Conservation (phyloP, 92 coral and sea anemone genomes). For the Galaxea fascicularis region DNA sequence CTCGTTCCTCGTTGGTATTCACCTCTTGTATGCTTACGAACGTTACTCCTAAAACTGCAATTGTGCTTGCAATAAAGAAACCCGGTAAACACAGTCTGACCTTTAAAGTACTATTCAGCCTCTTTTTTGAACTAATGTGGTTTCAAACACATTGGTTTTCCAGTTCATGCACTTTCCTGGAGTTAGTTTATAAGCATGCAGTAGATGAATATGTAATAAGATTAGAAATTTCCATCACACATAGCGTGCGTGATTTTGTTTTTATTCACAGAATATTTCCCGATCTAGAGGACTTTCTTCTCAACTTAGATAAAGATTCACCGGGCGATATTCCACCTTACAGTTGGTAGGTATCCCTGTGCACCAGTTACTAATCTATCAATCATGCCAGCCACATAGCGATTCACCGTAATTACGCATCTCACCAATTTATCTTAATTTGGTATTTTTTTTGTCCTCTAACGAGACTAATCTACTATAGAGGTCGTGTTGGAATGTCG, state of each 20-base stretch:
- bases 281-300: conserved; percentile 76
- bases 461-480: too few species aligned
- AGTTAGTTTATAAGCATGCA: background rate
- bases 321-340: conserved; percentile 53
- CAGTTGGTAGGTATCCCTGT: conserved; percentile 66
- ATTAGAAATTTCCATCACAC: background rate
- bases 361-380: background rate
- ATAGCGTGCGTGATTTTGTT: conserved; percentile 27
- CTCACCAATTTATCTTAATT: background rate
- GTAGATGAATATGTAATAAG: background rate
- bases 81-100: too few species aligned
- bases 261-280: conserved; percentile 40
- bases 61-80: too few species aligned
- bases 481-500: too few species aligned
- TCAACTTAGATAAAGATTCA: conserved; percentile 74
- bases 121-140: too few species aligned
- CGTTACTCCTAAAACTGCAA: too few species aligned
- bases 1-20: too few species aligned
- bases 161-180: background rate
- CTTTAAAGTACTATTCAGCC: too few species aligned
- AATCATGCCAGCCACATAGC: background rate
- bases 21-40: too few species aligned
- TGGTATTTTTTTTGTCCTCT: too few species aligned
- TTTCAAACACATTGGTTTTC: background rate
- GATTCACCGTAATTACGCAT: background rate